Conservation (phyloP, 2,888 invertebrate species). For the Dendrolimus houi region DNA sequence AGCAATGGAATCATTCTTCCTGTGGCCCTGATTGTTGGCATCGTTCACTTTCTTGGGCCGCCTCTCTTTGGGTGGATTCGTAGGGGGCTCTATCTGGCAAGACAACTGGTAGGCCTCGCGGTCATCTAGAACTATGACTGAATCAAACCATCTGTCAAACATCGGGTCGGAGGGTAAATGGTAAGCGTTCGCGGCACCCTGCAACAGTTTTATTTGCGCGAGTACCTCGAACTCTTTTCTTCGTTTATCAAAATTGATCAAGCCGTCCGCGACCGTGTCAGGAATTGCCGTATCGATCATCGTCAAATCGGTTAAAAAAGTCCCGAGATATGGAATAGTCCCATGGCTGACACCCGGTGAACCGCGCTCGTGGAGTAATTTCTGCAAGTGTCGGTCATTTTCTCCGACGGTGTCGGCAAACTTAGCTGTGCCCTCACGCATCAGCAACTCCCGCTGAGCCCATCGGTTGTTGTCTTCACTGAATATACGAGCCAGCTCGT, state of each 20-base stretch:
- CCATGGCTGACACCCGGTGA: slow-evolving; percentile 90
- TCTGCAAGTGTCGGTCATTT: slow-evolving; percentile 91
- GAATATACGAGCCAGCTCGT: slow-evolving; percentile 96
- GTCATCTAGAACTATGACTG: slow-evolving; percentile 93
- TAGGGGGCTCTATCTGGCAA: slow-evolving; percentile 89
- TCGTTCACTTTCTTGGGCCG: slow-evolving; percentile 61
- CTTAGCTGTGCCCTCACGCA: slow-evolving; percentile 98
- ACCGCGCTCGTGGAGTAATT: slow-evolving; percentile 87
- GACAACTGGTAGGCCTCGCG: slow-evolving; percentile 93
- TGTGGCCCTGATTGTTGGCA: slow-evolving; percentile 85
- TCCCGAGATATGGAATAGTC: slow-evolving; percentile 98
- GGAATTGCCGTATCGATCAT: slow-evolving; percentile 99
- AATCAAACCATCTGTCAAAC: slow-evolving; percentile 97
- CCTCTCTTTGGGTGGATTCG: slow-evolving; percentile 69
- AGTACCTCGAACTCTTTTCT: slow-evolving; percentile 99
- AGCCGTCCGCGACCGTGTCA: slow-evolving; percentile 85
- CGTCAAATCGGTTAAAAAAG: slow-evolving; percentile 97
- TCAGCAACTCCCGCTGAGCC: slow-evolving; percentile 93
- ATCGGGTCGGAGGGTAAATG: slow-evolving; percentile 88
- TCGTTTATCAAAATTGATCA: slow-evolving; percentile 98
- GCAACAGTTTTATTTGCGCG: slow-evolving; percentile 96
- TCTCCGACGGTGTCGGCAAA: slow-evolving; percentile 94
- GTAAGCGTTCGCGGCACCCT: slow-evolving; percentile 96
- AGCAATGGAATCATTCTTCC: slow-evolving; percentile 94
- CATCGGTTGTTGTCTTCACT: slow-evolving; percentile 98